Evolutionary conservation across 2,797 vertebrate genomes (phyloP), one percentile per base, ranked within the genome.

Genomic region (Fringilla coelebs): DNA sequence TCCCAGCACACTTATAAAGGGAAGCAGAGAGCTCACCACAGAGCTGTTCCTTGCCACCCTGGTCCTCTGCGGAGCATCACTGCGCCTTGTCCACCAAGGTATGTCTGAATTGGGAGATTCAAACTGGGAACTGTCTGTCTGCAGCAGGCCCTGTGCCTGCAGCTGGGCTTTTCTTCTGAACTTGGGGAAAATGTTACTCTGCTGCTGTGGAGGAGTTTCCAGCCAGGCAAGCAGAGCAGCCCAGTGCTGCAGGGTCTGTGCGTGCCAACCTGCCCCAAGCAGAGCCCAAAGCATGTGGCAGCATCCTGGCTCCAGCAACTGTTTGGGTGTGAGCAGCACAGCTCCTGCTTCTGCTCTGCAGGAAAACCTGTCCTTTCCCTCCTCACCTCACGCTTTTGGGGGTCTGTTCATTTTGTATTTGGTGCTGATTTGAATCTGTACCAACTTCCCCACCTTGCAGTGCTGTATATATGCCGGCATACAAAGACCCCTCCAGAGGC

Each of bases 1-100:
- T 90, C 94, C 48, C 54, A 40, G 43, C 10, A 36, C 2, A 72
- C 96, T 95, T 98, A 98, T 97, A 98, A 98, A 97, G 78, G 2
- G 11, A n/a, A 80, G 91, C 15, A 1, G 89, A 71, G 82, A 75
- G 34, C 74, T 90, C 43, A 25, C 40, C 61, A 52, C 57, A 65
- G 51, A 91, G 54, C 77, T 62, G 43, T 70, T 76, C 85, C 66
- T 79, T 17, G 43, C 38, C 2, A 7, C 51, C 82, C 62, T 51
- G 55, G 40, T 86, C 81, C 71, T 87, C 63, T 7, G 11, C 11
- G 38, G 86, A 89, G 63, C 92, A 90, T 92, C 43, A 49, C 77
- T 85, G 58, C 43, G 0, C 57, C 29, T 80, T 41, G 0, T 12
- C 68, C 72, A 73, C 57, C 76, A 91, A 97, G 98, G 98, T 98